phyloP scores from a whole-genome alignment of 2,797 vertebrate species.

The Rhynchonycteris naso region DNA sequence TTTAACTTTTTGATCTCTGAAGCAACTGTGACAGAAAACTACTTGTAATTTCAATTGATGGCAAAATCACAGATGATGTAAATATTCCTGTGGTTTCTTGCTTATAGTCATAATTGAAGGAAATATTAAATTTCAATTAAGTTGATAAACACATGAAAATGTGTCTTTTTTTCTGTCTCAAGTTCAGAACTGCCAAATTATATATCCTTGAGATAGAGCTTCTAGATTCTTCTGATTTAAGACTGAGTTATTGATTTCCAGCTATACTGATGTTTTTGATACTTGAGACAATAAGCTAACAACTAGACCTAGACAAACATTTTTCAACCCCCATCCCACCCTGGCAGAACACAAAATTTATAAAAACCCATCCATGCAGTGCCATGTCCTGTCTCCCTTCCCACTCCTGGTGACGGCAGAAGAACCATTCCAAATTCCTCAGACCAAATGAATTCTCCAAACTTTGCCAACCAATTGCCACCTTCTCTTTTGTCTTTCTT shows the following conservation, averaged over 20 bases:
- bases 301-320: not conserved
- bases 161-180: not conserved
- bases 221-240: not conserved
- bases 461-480: not conserved
- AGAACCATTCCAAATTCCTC: not conserved
- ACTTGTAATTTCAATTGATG: not conserved
- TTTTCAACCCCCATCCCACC: not conserved
- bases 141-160: not conserved
- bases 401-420: not conserved
- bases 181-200: not conserved
- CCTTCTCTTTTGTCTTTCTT: not conserved
- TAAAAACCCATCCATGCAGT: not conserved
- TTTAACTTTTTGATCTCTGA: not conserved
- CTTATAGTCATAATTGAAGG: not conserved
- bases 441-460: not conserved
- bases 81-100: not conserved
- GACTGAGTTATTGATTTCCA: not conserved
- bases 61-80: not conserved
- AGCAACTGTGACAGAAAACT: not conserved
- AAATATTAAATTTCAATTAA: slow-evolving; percentile 11
- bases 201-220: not conserved
- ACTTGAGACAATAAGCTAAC: not conserved
- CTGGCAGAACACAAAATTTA: not conserved
- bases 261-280: not conserved
- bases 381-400: not conserved